Conservation (phyloP, 1,140 invertebrate genomes). For the Heliconius hermathena region DNA sequence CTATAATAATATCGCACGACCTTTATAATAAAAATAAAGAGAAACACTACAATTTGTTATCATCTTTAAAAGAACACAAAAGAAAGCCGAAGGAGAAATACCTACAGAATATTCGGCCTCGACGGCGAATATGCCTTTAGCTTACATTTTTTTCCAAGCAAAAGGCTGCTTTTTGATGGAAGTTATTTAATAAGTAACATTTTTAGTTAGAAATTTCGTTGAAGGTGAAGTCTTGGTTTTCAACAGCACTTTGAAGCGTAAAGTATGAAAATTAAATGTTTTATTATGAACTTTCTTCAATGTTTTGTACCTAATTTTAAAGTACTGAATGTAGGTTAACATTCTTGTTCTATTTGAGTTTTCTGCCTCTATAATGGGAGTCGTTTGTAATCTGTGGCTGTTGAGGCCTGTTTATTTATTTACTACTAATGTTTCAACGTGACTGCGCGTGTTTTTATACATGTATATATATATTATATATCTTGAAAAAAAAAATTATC, state of each 20-base stretch:
- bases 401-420: neutral
- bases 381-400: neutral
- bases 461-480: too few relatives aligned
- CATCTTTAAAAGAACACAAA: constrained; percentile 1
- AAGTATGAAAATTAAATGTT: constrained; percentile 11
- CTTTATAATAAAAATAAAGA: constrained; percentile 2
- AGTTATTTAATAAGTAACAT: constrained; percentile 24
- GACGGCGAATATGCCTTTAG: neutral
- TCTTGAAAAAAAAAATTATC: too few relatives aligned
- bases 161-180: neutral
- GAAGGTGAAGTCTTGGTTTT: neutral
- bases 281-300: neutral
- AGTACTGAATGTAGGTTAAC: neutral
- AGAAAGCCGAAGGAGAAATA: neutral
- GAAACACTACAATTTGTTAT: neutral
- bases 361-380: neutral
- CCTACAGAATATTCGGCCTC: neutral
- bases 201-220: constrained; percentile 5
- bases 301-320: neutral
- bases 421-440: too few relatives aligned
- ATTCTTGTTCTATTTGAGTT: constrained; percentile 1
- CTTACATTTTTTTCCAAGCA: constrained; percentile 3
- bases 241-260: neutral
- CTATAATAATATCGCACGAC: neutral
- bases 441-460: too few relatives aligned